Evolutionary conservation across 2,888 invertebrate genomes (phyloP), one percentile per base, ranked within the genome.

Genomic region (Sarcophaga carnaria): DNA sequence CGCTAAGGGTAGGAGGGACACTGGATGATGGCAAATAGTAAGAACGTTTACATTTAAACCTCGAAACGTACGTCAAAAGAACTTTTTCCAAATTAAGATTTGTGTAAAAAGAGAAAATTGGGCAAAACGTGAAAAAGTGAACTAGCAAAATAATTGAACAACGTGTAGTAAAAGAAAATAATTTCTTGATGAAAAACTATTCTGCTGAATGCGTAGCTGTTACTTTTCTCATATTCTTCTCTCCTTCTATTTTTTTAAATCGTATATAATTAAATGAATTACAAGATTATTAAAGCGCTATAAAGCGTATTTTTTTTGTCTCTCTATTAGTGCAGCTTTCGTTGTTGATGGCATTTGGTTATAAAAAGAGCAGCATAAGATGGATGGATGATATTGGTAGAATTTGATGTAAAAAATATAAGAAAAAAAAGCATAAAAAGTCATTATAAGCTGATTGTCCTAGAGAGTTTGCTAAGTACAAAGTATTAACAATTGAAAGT

Each of bases 261-360:
- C n/a, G 22, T 47, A 72, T 79, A 67, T 69, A 83, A 79, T 83
- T 79, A 79, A 83, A 70, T 74, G 75, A 78, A 79, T 79, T 79
- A 83, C 74, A 74, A 69, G 78, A 63, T 79, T 79, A 83, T 63
- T 78, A 63, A 72, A 74, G 63, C 22, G 22, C 64, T 79, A 20
- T 69, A 45, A 37, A 63, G 22, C 20, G 25, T 45, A 22, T 69
- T 47, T 45, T 67, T 27, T 37, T 37, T 37, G 10, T 10, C 37
- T 37, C 37, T 37, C 37, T 20, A 27, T 25, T 20, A 67, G 11
- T 67, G 20, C 4, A 10, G 17, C 4, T 45, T n/a, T 47, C 5
- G 45, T 20, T 45, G 45, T 4, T 37, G 37, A 37, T 37, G 37
- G 37, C 37, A 37, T 37, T 37, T 37, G 37, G 37, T 37, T 37